phyloP scores from a whole-genome alignment of 64 coral and sea anemone species.

The Montipora capricornis region DNA sequence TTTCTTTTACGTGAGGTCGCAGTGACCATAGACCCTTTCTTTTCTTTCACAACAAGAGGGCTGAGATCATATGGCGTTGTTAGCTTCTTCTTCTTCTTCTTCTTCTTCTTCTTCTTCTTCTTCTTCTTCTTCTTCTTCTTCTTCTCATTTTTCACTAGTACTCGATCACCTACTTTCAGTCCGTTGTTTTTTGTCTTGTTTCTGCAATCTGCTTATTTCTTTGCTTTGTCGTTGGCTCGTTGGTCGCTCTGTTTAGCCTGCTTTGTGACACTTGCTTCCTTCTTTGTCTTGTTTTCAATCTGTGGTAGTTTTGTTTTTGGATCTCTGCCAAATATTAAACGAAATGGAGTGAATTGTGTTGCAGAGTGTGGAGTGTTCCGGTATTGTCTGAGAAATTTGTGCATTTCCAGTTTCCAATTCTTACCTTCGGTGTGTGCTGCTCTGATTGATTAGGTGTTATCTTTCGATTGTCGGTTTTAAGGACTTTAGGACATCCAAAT shows the following conservation, averaged over 20 bases:
- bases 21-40: no score
- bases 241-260: neutral
- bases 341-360: neutral
- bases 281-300: neutral
- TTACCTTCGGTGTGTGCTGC: neutral
- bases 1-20: no score
- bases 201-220: conserved; percentile 8
- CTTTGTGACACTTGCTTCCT: no score
- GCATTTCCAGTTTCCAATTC: neutral
- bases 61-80: no score
- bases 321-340: conserved; percentile 1
- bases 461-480: conserved; percentile 8
- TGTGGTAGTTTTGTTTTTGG: neutral
- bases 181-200: neutral
- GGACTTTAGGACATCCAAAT: neutral
- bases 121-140: no score
- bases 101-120: no score
- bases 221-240: conserved; percentile 6
- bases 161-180: neutral
- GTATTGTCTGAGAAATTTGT: conserved; percentile 1
- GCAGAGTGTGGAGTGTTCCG: neutral
- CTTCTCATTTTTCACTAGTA: neutral
- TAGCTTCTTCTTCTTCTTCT: no score
- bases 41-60: no score
- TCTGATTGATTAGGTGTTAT: conserved; percentile 33